phyloP scores from a whole-genome alignment of 2,113 vertebrate genomes.

The Synodontis membranacea region DNA sequence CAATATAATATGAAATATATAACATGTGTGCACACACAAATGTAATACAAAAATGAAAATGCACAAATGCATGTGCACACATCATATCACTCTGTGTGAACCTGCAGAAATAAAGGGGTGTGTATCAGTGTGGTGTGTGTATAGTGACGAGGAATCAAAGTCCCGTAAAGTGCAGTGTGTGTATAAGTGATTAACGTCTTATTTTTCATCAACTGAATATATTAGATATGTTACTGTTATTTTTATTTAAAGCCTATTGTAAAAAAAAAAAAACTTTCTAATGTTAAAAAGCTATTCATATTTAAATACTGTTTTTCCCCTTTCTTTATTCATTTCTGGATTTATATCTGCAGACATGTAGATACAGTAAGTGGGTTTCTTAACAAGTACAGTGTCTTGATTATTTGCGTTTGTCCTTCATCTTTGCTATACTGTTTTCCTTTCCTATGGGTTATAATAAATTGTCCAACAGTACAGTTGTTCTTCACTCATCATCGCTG shows the following conservation, averaged over 20 bases:
- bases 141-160: neutral
- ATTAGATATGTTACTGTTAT: neutral
- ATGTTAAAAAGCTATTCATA: neutral
- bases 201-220: neutral
- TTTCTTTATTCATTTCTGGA: slow-evolving; percentile 53
- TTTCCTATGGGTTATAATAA: slow-evolving; percentile 26
- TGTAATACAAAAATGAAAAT: neutral
- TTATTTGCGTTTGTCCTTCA: slow-evolving; percentile 9
- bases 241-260: neutral
- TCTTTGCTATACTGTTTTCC: neutral
- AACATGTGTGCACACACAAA: neutral
- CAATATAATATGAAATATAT: neutral
- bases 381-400: slow-evolving; percentile 10
- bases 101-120: neutral
- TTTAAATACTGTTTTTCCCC: slow-evolving; percentile 35
- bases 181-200: neutral
- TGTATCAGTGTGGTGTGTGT: neutral
- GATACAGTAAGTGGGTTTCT: slow-evolving; percentile 64
- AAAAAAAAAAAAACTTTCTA: too few relatives aligned
- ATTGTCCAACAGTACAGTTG: slow-evolving; percentile 1
- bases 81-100: neutral
- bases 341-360: slow-evolving; percentile 62
- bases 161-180: neutral
- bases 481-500: neutral
- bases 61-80: neutral